Conservation (phyloP, 2,888 invertebrate species). For the Lasioglossum marginatum region DNA sequence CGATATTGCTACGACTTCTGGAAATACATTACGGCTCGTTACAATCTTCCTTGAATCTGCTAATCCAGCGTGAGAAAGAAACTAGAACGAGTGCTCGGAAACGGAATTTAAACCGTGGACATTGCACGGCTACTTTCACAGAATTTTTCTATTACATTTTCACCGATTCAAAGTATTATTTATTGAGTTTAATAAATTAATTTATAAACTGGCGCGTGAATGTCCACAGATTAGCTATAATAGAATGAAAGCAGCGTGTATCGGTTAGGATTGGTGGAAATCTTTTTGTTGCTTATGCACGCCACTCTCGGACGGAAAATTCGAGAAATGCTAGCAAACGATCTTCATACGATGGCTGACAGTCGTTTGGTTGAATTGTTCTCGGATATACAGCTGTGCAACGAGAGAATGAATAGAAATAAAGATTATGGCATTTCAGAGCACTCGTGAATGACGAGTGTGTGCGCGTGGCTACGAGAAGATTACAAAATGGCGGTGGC, state of each 20-base stretch:
- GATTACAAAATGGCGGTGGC: slow-evolving; percentile 13
- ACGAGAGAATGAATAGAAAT: background rate
- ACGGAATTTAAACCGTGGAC: slow-evolving; percentile 6
- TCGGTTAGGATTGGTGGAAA: background rate
- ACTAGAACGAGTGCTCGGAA: slow-evolving; percentile 42
- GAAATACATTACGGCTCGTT: slow-evolving; percentile 29
- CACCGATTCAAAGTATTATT: background rate
- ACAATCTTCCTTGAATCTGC: slow-evolving; percentile 39
- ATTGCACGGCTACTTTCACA: background rate
- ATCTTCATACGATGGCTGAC: background rate
- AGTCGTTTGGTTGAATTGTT: background rate
- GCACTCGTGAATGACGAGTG: slow-evolving; percentile 20
- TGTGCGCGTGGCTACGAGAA: slow-evolving; percentile 13
- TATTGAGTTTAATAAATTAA: background rate
- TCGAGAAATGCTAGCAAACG: slow-evolving; percentile 32
- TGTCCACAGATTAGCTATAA: background rate
- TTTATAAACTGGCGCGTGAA: background rate
- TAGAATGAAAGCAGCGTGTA: background rate
- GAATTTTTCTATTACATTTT: background rate
- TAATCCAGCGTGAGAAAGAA: slow-evolving; percentile 17
- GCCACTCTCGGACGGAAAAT: slow-evolving; percentile 49
- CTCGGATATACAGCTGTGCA: background rate
- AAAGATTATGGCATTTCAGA: slow-evolving; percentile 12
- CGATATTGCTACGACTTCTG: slow-evolving; percentile 22
- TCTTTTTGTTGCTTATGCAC: background rate